These are phyloP conservation scores for Bradypodion ventrale DNA, from an alignment of 2,797 vertebrate genomes.

Conservation along the genomic window DNA sequence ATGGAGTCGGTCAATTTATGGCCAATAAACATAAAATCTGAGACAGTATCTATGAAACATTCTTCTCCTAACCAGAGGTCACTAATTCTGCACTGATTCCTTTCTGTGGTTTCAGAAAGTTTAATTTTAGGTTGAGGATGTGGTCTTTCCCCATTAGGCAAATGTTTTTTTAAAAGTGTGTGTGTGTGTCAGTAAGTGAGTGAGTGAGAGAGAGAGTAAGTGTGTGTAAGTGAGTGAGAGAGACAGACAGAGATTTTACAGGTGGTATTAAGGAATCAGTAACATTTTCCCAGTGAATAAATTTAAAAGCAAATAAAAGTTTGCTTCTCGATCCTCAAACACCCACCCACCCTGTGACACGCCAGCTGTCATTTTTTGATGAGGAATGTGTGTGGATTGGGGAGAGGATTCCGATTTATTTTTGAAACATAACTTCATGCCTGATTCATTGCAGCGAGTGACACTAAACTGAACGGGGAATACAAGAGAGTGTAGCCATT, in stretches of 20 bases:
- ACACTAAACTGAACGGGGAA: constrained; percentile 63
- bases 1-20: constrained; percentile 58
- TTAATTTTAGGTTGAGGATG: constrained; percentile 71
- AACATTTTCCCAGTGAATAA: constrained; percentile 57
- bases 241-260: neutral
- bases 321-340: neutral
- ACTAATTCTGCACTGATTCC: constrained; percentile 64
- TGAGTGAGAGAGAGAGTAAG: too few relatives aligned
- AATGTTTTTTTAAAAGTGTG: neutral
- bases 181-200: neutral
- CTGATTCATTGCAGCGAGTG: constrained; percentile 61
- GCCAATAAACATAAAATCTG: constrained; percentile 64
- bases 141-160: constrained; percentile 59
- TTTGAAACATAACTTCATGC: constrained; percentile 59
- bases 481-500: constrained; percentile 71
- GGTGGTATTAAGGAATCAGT: neutral
- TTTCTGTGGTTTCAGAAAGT: constrained; percentile 72
- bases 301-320: constrained; percentile 42
- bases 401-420: constrained; percentile 43
- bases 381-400: constrained; percentile 12
- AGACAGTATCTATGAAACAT: constrained; percentile 63
- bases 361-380: constrained; percentile 51
- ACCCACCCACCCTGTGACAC: neutral
- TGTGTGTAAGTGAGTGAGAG: too few relatives aligned
- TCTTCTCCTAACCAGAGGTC: constrained; percentile 72